Percentiles rank a stretch among this genome's conserved stretches.
Conservation (phyloP, 2,797 vertebrate genomes). For the Tragelaphus oryx region DNA sequence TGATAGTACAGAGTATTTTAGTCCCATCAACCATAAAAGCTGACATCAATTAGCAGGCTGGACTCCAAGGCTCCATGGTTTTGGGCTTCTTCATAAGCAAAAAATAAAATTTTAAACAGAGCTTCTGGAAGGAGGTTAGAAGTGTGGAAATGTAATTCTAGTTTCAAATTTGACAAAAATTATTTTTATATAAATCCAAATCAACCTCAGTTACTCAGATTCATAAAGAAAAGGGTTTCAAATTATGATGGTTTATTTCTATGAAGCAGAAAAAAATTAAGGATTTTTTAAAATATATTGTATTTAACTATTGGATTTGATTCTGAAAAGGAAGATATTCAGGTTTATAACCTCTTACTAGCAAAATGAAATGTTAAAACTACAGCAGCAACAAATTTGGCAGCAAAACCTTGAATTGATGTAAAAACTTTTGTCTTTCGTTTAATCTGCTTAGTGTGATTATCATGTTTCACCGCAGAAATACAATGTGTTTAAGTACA, state of each 20-base stretch:
- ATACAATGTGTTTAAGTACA: background rate
- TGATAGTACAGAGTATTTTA: background rate
- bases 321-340: slow-evolving; percentile 24
- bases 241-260: slow-evolving; percentile 37
- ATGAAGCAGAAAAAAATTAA: slow-evolving; percentile 32
- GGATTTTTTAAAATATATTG: background rate
- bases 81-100: background rate
- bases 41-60: background rate
- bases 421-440: background rate
- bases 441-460: background rate
- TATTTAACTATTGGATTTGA: background rate
- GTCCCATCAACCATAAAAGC: background rate
- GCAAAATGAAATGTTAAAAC: background rate
- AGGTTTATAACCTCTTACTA: background rate
- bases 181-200: background rate
- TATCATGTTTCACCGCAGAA: background rate
- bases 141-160: background rate
- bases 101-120: background rate
- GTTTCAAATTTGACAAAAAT: background rate
- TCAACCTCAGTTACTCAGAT: slow-evolving; percentile 23
- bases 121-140: background rate
- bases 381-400: background rate
- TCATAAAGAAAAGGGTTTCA: slow-evolving; percentile 49
- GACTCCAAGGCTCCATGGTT: background rate
- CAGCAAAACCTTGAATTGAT: slow-evolving; percentile 18